A percentile compares a stretch with the other conserved stretches of the same genome.
Evolutionary conservation across 1,140 invertebrate species (phyloP).

Genomic region (Hycleus cichorii): DNA sequence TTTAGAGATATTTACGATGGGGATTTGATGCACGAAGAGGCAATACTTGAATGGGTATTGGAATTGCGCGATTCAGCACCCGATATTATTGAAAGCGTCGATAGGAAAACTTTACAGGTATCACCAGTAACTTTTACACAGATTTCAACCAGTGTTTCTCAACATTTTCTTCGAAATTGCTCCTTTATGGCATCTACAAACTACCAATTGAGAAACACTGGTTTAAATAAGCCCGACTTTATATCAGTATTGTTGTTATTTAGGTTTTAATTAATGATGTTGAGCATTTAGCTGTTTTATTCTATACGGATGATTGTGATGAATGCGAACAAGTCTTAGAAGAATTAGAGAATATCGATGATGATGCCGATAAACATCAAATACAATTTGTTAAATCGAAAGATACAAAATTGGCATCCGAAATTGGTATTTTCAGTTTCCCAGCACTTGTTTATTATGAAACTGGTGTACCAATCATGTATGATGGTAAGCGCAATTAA

Average conservation of each 20-base stretch:
- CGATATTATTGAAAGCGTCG: slow-evolving; percentile 87
- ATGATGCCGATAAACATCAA: slow-evolving; percentile 85
- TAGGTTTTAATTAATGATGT: slow-evolving; percentile 77
- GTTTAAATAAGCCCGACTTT: no score
- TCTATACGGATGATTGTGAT: slow-evolving; percentile 83
- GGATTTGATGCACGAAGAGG: slow-evolving; percentile 87
- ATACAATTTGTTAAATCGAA: slow-evolving; percentile 87
- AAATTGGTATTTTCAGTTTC: slow-evolving; percentile 86
- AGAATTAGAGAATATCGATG: slow-evolving; percentile 89
- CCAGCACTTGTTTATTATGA: slow-evolving; percentile 87
- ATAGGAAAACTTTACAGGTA: slow-evolving; percentile 76
- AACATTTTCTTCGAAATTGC: no score
- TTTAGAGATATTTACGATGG: slow-evolving; percentile 75
- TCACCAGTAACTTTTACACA: slow-evolving; percentile 42
- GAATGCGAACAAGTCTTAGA: slow-evolving; percentile 76
- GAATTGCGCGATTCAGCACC: slow-evolving; percentile 74
- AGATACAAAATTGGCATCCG: slow-evolving; percentile 79
- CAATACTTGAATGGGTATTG: slow-evolving; percentile 83
- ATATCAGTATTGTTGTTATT: not conserved
- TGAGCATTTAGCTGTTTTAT: slow-evolving; percentile 86
- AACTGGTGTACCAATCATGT: slow-evolving; percentile 88
- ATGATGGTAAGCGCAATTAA: slow-evolving; percentile 70
- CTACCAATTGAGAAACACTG: no score
- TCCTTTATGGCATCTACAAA: no score
- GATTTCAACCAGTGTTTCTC: no score